phyloP scores from a whole-genome alignment of 2,113 vertebrate genomes.

The Lagopus leucura region DNA sequence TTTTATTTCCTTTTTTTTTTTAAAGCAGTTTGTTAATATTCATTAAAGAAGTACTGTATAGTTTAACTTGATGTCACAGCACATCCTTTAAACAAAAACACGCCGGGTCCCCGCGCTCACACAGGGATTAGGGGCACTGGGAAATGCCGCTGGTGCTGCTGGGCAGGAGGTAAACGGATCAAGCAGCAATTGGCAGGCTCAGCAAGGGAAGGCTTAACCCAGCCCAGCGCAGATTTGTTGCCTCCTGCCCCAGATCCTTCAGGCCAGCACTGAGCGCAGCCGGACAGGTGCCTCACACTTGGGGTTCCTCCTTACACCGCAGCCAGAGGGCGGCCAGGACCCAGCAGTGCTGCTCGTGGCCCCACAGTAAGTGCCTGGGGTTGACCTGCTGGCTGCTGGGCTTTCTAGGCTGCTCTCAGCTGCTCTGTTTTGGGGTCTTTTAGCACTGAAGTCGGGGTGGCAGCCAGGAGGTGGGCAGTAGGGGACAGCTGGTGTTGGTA shows the following conservation, averaged over 20 bases:
- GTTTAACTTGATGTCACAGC: conserved; percentile 72
- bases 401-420: not conserved
- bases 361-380: not conserved
- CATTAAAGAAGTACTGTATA: conserved; percentile 72
- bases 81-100: conserved; percentile 50
- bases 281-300: not conserved
- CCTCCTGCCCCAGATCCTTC: not conserved
- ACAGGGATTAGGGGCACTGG: not conserved
- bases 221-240: not conserved
- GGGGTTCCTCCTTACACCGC: not conserved
- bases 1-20: not conserved
- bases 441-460: fast-evolving
- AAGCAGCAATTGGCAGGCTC: conserved; percentile 69
- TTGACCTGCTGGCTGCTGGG: not conserved
- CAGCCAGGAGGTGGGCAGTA: not conserved
- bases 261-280: not conserved
- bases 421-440: not conserved
- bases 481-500: not conserved
- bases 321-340: not conserved
- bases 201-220: conserved; percentile 75
- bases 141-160: conserved; percentile 5
- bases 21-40: conserved; percentile 74
- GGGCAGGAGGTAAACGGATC: conserved; percentile 67
- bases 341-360: fast-evolving
- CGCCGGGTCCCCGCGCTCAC: not conserved